phyloP scores from a whole-genome alignment of 1,140 invertebrate species.

The Phymastichus coffea region DNA sequence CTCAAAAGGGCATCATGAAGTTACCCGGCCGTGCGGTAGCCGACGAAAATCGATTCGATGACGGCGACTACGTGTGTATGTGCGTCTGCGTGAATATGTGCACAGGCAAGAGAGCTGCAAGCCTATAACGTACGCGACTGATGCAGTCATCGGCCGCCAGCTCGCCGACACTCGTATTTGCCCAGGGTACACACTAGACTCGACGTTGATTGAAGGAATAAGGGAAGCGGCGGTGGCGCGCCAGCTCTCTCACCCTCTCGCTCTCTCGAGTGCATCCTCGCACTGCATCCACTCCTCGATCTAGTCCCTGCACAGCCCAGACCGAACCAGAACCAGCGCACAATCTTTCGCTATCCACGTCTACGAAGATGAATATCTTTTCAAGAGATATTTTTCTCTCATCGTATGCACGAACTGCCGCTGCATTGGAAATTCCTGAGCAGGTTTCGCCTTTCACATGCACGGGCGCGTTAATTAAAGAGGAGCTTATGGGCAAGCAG shows the following conservation, averaged over 20 bases:
- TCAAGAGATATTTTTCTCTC: neutral
- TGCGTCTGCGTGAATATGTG: neutral
- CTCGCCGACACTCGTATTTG: slow-evolving; percentile 54
- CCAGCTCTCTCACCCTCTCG: slow-evolving; percentile 46
- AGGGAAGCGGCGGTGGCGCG: slow-evolving; percentile 52
- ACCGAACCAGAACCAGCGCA: slow-evolving; percentile 4
- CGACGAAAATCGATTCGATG: slow-evolving; percentile 40
- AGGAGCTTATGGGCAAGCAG: slow-evolving; percentile 25
- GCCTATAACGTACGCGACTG: slow-evolving; percentile 45
- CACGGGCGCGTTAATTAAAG: slow-evolving; percentile 16
- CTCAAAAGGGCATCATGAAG: too few species aligned
- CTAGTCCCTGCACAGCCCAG: slow-evolving; percentile 24
- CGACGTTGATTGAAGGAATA: slow-evolving; percentile 59
- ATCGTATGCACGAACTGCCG: neutral
- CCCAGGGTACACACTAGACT: slow-evolving; percentile 55
- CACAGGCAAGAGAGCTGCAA: slow-evolving; percentile 6
- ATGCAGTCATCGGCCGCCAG: slow-evolving; percentile 55
- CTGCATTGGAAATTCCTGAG: slow-evolving; percentile 21
- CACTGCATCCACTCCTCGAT: slow-evolving; percentile 21
- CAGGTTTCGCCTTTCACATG: neutral
- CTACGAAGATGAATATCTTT: too few species aligned
- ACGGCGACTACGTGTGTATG: slow-evolving; percentile 22
- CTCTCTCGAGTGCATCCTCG: slow-evolving; percentile 32
- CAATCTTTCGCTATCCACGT: slow-evolving; percentile 19
- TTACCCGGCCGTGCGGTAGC: too few species aligned